Conservation (phyloP, 2,888 invertebrate species). For the Agonum fuliginosum region DNA sequence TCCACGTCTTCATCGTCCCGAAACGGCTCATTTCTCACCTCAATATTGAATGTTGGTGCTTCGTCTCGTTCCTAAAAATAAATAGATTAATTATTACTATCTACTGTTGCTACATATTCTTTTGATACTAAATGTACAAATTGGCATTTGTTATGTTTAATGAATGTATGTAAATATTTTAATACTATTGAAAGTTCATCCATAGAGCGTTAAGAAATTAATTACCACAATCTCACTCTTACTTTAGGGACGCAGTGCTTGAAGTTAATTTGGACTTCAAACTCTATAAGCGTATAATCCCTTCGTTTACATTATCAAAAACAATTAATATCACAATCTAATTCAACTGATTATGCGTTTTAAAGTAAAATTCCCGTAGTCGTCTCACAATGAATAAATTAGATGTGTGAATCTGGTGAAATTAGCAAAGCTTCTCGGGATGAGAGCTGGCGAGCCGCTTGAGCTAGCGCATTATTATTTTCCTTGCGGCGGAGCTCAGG, state of each 20-base stretch:
- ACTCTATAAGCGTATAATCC: not conserved
- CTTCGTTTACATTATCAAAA: constrained; percentile 39
- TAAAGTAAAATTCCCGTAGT: constrained; percentile 28
- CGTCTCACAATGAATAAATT: constrained; percentile 51
- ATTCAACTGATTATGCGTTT: constrained; percentile 33
- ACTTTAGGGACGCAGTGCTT: too few species aligned
- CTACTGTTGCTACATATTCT: too few species aligned
- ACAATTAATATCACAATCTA: constrained; percentile 32
- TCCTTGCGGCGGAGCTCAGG: constrained; percentile 43
- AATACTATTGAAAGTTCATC: not conserved
- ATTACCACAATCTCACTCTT: not conserved
- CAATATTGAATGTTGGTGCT: too few species aligned
- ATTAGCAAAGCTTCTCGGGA: constrained; percentile 43
- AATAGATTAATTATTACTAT: too few species aligned
- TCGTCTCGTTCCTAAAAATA: too few species aligned
- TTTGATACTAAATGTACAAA: too few species aligned
- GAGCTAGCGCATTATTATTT: constrained; percentile 53
- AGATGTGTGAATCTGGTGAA: constrained; percentile 55
- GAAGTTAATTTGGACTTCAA: not conserved
- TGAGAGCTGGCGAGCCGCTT: constrained; percentile 26
- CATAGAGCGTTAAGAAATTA: constrained; percentile 15
- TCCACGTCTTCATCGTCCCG: too few species aligned
- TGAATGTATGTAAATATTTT: not conserved
- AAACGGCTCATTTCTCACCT: too few species aligned
- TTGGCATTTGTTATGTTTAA: too few species aligned